These are phyloP conservation scores for Tachina grossa DNA, from an alignment of 2,888 invertebrate species.

Conservation along the genomic window DNA sequence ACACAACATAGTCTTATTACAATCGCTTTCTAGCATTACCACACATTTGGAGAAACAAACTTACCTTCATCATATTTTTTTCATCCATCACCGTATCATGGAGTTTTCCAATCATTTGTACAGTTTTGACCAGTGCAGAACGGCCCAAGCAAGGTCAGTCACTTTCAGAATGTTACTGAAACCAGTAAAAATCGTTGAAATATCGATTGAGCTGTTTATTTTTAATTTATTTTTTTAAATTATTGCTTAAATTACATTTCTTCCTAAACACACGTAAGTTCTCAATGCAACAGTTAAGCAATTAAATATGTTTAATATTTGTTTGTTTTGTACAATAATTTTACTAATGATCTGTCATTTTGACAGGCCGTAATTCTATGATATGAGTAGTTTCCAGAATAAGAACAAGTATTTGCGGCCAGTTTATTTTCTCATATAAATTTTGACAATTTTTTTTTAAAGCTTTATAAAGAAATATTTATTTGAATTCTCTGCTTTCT, in stretches of 20 bases:
- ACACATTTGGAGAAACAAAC: slow-evolving; percentile 49
- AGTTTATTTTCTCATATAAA: neutral
- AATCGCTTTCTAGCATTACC: slow-evolving; percentile 25
- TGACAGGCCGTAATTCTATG: slow-evolving; percentile 7
- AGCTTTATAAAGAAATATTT: neutral
- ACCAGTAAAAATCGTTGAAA: slow-evolving; percentile 60
- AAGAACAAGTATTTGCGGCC: neutral
- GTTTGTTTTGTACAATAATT: slow-evolving; percentile 12
- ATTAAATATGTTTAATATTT: slow-evolving; percentile 10
- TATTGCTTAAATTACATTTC: slow-evolving; percentile 4
- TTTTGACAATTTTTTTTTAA: neutral
- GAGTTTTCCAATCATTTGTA: slow-evolving; percentile 68
- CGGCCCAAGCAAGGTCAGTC: slow-evolving; percentile 55
- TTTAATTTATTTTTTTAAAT: slow-evolving; percentile 32
- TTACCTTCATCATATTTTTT: slow-evolving; percentile 67
- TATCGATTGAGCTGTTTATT: slow-evolving; percentile 39
- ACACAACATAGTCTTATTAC: slow-evolving; percentile 22
- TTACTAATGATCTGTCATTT: slow-evolving; percentile 35
- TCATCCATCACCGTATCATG: slow-evolving; percentile 67
- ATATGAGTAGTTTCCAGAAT: slow-evolving; percentile 21
- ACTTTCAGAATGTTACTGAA: slow-evolving; percentile 63
- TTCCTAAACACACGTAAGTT: neutral
- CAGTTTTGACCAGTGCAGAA: slow-evolving; percentile 58
- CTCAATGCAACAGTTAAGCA: neutral
- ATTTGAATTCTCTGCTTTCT: neutral